These are phyloP conservation scores for Cataglyphis albicans DNA, from an alignment of 2,888 invertebrate genomes.

Conservation along the genomic window DNA sequence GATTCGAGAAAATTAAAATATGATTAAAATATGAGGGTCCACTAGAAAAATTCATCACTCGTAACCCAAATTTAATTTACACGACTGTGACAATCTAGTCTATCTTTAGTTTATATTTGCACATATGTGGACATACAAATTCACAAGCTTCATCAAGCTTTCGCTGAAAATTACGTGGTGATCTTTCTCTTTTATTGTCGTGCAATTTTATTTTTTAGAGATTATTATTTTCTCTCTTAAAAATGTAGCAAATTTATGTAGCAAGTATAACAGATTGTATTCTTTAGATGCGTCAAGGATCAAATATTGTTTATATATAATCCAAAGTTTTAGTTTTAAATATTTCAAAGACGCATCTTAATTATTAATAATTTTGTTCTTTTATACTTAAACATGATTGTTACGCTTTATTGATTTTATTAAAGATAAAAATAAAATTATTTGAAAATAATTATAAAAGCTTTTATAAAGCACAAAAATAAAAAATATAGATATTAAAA, in stretches of 20 bases:
- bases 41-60: neutral
- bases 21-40: constrained; percentile 1
- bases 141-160: constrained; percentile 3
- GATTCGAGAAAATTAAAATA: constrained; percentile 3
- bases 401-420: neutral
- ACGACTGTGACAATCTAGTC: neutral
- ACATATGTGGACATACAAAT: neutral
- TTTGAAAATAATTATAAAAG: neutral
- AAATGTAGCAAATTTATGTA: neutral
- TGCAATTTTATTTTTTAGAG: neutral
- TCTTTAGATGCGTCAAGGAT: neutral
- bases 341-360: neutral
- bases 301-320: constrained; percentile 7
- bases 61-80: constrained; percentile 13
- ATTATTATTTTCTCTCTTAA: neutral
- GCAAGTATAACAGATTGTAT: neutral
- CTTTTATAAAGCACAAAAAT: neutral
- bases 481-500: neutral
- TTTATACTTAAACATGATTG: neutral
- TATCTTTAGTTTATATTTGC: neutral
- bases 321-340: neutral
- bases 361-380: neutral
- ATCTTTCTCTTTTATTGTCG: neutral
- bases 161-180: neutral
- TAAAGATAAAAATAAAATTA: neutral